Evolutionary conservation across 2,797 vertebrate species (phyloP), one percentile per base, ranked within the genome.

Genomic region (Uromys caudimaculatus): DNA sequence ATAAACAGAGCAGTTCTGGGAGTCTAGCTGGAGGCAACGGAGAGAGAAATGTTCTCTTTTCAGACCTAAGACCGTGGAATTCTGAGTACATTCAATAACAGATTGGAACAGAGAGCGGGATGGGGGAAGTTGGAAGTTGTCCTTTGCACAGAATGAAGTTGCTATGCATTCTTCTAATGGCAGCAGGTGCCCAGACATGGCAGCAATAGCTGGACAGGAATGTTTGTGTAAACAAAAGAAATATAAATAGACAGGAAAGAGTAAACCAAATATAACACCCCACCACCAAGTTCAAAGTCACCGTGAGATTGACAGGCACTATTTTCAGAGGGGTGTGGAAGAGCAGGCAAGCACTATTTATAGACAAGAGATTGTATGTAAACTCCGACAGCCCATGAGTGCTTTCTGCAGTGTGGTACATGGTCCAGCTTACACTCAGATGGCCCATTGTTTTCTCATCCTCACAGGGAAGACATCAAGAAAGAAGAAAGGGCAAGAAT

Each of bases 201-300:
- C 79, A 94, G 96, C 92, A 91, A 96, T 94, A 95, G 92, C 87
- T 8, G 19, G 21, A n/a, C 82, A 90, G 71, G 90, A 84, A 81
- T 96, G 91, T 97, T 97, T 97, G 92, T 92, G 93, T 97, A 97
- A 97, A 97, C 95, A 97, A 96, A 95, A 86, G 95, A 81, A 76
- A 75, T 93, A 97, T 94, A 97, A 98, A 97, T 97, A 97, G 96
- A 88, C 17, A n/a, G 50, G 81, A 90, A 93, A 85, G 91, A 95
- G 96, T 96, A 97, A 98, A 85, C 95, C 96, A 97, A 96, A 97
- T 97, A 95, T 97, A 97, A 96, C 85, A 38, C 29, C 10, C 85
- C 19, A 19, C 85, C 58, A 75, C 60, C 44, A 60, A 78, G 89
- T 96, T 97, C 97, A 97, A 97, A 98, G 97, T 92, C 95, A 38